These are phyloP conservation scores for Eudyptes chrysolophus DNA, from an alignment of 2,113 vertebrate genomes.

Conservation along the genomic window DNA sequence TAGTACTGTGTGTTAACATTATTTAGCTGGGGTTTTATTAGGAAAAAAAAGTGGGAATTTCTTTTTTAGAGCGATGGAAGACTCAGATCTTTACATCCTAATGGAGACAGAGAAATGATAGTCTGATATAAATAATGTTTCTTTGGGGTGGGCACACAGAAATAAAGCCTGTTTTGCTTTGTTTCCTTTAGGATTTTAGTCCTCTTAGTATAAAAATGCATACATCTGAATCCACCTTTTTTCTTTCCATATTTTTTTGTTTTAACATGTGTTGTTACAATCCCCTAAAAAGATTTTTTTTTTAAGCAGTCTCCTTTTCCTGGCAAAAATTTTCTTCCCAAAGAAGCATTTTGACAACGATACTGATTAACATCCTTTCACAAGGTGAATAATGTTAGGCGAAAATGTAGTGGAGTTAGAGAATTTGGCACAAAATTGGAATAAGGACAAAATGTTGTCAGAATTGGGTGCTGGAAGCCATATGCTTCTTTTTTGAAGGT, in stretches of 20 bases:
- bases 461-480: slow-evolving; percentile 62
- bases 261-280: background rate
- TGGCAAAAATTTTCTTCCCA: background rate
- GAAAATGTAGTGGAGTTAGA: slow-evolving; percentile 41
- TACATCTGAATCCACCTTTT: background rate
- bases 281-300: background rate
- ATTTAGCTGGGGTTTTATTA: background rate
- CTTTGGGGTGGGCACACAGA: background rate
- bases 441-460: slow-evolving; percentile 67
- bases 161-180: background rate
- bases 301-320: background rate
- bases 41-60: background rate
- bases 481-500: slow-evolving; percentile 63
- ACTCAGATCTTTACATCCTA: background rate
- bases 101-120: background rate
- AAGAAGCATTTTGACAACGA: slow-evolving; percentile 40
- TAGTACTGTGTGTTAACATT: background rate
- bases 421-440: slow-evolving; percentile 69
- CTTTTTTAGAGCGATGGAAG: background rate
- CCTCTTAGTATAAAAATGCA: background rate
- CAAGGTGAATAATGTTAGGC: slow-evolving; percentile 60
- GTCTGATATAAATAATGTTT: background rate
- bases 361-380: slow-evolving; percentile 54
- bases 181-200: background rate
- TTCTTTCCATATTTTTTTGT: background rate